A percentile compares a stretch with the other conserved stretches of the same genome.
phyloP scores from a whole-genome alignment of 2,113 vertebrate genomes.

The Gobio gobio region DNA sequence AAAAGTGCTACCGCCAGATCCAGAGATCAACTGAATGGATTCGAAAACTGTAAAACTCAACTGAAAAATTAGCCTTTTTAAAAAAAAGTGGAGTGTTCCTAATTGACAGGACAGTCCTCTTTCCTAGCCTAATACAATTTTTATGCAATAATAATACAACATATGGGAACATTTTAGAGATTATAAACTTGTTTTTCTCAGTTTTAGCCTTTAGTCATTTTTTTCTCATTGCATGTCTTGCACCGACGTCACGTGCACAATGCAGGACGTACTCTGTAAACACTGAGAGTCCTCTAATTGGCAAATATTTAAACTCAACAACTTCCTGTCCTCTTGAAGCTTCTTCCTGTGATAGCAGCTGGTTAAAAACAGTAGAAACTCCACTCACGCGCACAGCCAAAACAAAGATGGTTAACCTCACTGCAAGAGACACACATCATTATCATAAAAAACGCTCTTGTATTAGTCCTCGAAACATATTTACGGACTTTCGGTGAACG shows the following conservation, averaged over 20 bases:
- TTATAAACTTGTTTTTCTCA: neutral
- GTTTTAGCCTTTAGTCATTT: neutral
- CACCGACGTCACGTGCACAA: too few relatives aligned
- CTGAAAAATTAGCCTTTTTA: too few relatives aligned
- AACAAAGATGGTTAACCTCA: neutral
- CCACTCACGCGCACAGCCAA: neutral
- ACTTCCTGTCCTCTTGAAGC: constrained; percentile 67
- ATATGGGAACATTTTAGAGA: too few relatives aligned
- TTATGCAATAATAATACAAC: neutral
- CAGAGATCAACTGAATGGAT: too few relatives aligned
- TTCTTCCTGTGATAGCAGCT: constrained; percentile 68
- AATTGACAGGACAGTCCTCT: constrained; percentile 43
- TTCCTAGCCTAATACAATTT: constrained; percentile 29
- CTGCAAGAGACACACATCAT: neutral
- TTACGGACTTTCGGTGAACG: neutral
- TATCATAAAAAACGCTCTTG: neutral
- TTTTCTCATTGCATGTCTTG: neutral
- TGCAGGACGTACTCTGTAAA: constrained; percentile 63
- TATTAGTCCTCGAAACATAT: neutral
- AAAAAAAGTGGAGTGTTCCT: too few relatives aligned
- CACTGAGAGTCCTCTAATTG: constrained; percentile 69
- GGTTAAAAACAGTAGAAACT: constrained; percentile 2
- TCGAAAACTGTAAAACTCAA: too few relatives aligned
- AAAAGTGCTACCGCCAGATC: too few relatives aligned
- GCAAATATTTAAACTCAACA: constrained; percentile 62